A percentile compares a stretch with the other conserved stretches of the same genome.
These are phyloP conservation scores for Monochamus alternatus DNA, from an alignment of 2,888 invertebrate genomes.

Conservation along the genomic window DNA sequence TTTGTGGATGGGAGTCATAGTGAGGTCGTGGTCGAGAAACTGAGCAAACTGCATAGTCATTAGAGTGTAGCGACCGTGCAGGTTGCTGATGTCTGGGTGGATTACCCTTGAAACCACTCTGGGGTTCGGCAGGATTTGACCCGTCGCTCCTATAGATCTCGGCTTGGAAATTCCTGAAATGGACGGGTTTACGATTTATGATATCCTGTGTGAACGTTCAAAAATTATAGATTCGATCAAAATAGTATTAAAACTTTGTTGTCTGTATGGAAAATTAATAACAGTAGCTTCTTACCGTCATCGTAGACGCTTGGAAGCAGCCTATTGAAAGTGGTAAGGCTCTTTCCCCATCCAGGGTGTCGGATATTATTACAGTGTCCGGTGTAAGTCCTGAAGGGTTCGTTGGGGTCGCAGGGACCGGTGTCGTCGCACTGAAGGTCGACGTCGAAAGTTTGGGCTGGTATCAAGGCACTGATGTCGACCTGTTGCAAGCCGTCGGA, in stretches of 20 bases:
- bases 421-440: conserved; percentile 82
- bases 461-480: conserved; percentile 82
- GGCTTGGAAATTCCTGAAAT: conserved; percentile 84
- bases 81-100: conserved; percentile 92
- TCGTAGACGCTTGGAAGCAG: conserved; percentile 90
- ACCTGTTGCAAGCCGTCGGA: conserved; percentile 86
- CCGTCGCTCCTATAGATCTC: conserved; percentile 82
- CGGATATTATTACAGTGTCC: conserved; percentile 92
- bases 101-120: conserved; percentile 89
- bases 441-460: conserved; percentile 76
- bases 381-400: conserved; percentile 82
- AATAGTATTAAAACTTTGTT: no score
- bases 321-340: conserved; percentile 88
- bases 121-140: conserved; percentile 87
- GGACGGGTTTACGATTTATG: not conserved
- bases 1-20: conserved; percentile 94
- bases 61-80: conserved; percentile 89
- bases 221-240: no score
- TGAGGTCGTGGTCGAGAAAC: conserved; percentile 94
- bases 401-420: conserved; percentile 81
- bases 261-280: no score
- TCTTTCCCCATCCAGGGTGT: conserved; percentile 87
- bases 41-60: conserved; percentile 98
- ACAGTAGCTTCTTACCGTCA: conserved; percentile 82
- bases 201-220: not conserved